Evolutionary conservation across 2,888 invertebrate species (phyloP).

Genomic region (Acleris cristana): DNA sequence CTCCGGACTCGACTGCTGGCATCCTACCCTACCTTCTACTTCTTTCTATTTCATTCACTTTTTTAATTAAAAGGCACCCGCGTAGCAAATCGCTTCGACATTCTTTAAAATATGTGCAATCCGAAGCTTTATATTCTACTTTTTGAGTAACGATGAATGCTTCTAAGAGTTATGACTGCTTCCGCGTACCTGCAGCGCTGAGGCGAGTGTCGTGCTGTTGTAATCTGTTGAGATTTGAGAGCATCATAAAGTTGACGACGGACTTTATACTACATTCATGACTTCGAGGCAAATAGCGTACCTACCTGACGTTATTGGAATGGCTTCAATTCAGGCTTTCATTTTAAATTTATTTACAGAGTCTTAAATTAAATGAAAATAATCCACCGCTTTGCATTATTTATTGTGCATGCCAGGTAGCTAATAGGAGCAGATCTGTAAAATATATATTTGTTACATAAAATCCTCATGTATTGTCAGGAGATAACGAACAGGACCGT

Average conservation of each 20-base stretch:
- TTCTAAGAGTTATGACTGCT: constrained; percentile 72
- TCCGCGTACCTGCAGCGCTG: constrained; percentile 74
- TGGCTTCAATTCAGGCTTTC: constrained; percentile 80
- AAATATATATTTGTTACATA: constrained; percentile 50
- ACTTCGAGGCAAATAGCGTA: constrained; percentile 37
- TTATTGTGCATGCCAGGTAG: constrained; percentile 81
- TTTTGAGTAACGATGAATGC: constrained; percentile 67
- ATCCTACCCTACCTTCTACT: constrained; percentile 75
- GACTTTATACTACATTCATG: constrained; percentile 46
- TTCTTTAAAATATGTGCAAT: constrained; percentile 69
- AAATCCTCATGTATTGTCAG: constrained; percentile 24
- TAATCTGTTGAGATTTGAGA: constrained; percentile 64
- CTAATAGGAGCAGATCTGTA: constrained; percentile 69
- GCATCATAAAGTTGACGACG: constrained; percentile 71
- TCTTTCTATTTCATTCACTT: constrained; percentile 77
- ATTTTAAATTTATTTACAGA: constrained; percentile 69
- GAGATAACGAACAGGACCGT: neutral
- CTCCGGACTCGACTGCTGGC: constrained; percentile 80
- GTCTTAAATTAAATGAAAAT: constrained; percentile 59
- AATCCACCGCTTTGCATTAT: constrained; percentile 81
- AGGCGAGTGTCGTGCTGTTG: constrained; percentile 57
- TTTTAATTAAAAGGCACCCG: constrained; percentile 80
- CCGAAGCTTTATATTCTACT: constrained; percentile 71
- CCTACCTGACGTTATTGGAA: constrained; percentile 72
- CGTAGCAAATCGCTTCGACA: constrained; percentile 79